Evolutionary conservation across 1,140 invertebrate species (phyloP), one percentile per base, ranked within the genome.

Genomic region (Mya arenaria): DNA sequence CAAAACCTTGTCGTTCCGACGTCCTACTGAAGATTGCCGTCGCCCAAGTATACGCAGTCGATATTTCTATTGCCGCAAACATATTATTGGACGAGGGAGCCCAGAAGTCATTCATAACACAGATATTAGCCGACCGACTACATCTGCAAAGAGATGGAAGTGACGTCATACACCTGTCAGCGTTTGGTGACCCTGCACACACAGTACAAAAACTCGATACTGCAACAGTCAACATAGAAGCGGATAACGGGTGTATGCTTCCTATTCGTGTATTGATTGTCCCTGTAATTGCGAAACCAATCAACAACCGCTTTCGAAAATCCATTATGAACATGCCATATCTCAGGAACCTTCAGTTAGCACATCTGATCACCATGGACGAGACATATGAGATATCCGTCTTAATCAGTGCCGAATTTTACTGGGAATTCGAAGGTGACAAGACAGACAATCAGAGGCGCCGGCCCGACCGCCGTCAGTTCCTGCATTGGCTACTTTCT

Each of bases 71-170:
- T 17, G 52, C 52, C 13, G 58, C 34, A 32, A 80, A 72, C 41
- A 37, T 84, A 52, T 39, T 81, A 19, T 41, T 84, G 5, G 83
- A 81, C 41, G 83, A 84, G 69, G 77, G 77, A 19, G 41, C 69
- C 5, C 73, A 77, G 44, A 30, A 39, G 23, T 39, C 1, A n/a
- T 68, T 68, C 32, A 68, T 68, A 15, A 39, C 65, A 23, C 34
- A 68, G 37, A 41, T 0, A n/a, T 25, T 68, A 13, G 65, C 65
- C 17, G 28, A 68, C 25, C 34, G 2, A 23, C 36, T 41, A 23
- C 13, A 39, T 13, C 37, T 34, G 23, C 23, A 36, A 34, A 17
- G 48, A n/a, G 48, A 52, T n/a, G 48, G 48, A n/a, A n/a, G 17
- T 52, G 48, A 52, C 48, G 48, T 1, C 48, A 52, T 52, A n/a